A percentile compares a stretch with the other conserved stretches of the same genome.
Evolutionary conservation across 2,888 invertebrate species (phyloP).

Genomic region (Clepsis dumicolana): DNA sequence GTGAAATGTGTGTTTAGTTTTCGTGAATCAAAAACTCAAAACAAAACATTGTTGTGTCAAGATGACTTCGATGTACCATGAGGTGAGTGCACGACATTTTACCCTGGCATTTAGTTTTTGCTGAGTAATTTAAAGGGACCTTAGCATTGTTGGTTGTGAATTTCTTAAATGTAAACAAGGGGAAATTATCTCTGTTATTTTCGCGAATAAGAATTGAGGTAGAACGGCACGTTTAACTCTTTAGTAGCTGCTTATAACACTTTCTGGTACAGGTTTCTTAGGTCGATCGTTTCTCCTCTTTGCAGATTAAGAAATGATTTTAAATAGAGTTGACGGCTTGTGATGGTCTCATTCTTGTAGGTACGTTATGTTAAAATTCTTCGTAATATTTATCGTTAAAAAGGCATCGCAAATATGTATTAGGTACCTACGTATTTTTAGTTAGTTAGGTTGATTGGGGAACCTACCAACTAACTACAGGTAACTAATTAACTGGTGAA

Average conservation of each 20-base stretch:
- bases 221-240: conserved; percentile 32
- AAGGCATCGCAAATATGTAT: too few species aligned
- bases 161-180: conserved; percentile 42
- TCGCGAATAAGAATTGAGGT: conserved; percentile 40
- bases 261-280: conserved; percentile 44
- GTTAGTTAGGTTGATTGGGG: too few species aligned
- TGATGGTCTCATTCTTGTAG: not conserved
- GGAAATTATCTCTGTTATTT: conserved; percentile 41
- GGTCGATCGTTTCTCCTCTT: conserved; percentile 40
- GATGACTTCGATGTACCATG: conserved; percentile 80
- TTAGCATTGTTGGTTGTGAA: conserved; percentile 51
- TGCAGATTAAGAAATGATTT: conserved; percentile 31
- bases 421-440: too few species aligned
- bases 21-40: conserved; percentile 57
- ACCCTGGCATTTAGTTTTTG: conserved; percentile 76
- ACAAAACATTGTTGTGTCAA: conserved; percentile 64
- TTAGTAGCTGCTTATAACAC: conserved; percentile 44
- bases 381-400: too few species aligned
- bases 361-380: too few species aligned
- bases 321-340: not conserved
- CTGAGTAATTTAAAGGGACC: conserved; percentile 65
- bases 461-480: too few species aligned
- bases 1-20: conserved; percentile 78
- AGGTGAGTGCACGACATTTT: conserved; percentile 83
- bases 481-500: too few species aligned